phyloP scores from a whole-genome alignment of 2,113 vertebrate genomes.

The Regulus satrapa region DNA sequence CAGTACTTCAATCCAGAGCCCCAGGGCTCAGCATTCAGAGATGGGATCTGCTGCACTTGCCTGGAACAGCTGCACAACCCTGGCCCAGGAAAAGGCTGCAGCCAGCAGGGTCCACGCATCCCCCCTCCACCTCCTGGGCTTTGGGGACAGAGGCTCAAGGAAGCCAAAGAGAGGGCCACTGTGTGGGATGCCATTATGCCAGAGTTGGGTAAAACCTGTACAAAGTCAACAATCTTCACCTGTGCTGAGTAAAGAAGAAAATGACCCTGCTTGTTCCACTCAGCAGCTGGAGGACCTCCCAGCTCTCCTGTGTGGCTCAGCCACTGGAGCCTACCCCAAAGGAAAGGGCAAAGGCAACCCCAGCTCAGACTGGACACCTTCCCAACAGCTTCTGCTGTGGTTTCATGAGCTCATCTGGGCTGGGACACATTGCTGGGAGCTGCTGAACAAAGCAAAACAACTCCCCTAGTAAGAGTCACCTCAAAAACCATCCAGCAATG shows the following conservation, averaged over 20 bases:
- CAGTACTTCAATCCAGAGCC: not conserved
- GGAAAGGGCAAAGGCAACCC: not conserved
- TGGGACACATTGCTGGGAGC: not conserved
- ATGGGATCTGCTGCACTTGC: not conserved
- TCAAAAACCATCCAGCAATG: not conserved
- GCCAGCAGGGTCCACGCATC: not conserved
- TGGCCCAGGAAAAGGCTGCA: not conserved
- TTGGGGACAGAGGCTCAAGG: not conserved
- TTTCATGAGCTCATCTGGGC: not conserved
- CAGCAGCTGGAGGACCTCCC: not conserved
- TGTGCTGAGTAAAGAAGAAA: not conserved
- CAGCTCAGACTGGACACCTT: not conserved
- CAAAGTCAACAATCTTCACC: not conserved
- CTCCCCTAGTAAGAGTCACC: not conserved
- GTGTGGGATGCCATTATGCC: not conserved
- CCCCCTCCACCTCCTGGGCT: not conserved
- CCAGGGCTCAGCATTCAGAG: fast-evolving
- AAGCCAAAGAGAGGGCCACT: not conserved
- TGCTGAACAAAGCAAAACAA: not conserved
- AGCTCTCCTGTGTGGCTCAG: not conserved
- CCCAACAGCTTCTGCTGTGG: not conserved
- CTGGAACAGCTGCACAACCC: not conserved
- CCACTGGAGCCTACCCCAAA: not conserved
- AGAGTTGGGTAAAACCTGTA: not conserved
- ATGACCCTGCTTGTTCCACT: not conserved